Conservation (phyloP, 2,113 vertebrate genomes). For the Rhizomys pruinosus region DNA sequence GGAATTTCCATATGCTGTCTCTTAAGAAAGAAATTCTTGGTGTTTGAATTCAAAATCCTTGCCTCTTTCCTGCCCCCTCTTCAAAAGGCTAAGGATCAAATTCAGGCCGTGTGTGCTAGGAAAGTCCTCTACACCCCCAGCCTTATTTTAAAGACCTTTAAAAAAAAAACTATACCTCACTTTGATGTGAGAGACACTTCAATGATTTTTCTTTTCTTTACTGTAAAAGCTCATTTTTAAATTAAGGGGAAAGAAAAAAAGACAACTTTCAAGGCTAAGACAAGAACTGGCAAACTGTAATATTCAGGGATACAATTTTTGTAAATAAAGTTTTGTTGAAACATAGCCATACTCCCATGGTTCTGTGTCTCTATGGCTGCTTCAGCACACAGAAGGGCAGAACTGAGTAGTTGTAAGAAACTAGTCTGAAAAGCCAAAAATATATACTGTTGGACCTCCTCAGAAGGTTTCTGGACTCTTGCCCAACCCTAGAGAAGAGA, state of each 20-base stretch:
- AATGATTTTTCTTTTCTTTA: not conserved
- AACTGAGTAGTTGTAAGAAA: not conserved
- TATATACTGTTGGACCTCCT: not conserved
- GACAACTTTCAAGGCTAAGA: not conserved
- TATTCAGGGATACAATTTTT: not conserved
- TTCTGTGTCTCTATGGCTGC: not conserved
- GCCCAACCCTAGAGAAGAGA: not conserved
- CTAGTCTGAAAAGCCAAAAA: not conserved
- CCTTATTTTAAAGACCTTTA: not conserved
- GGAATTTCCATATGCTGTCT: not conserved
- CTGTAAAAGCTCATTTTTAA: constrained; percentile 39
- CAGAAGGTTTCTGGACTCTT: not conserved
- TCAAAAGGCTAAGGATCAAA: no score
- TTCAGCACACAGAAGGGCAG: constrained; percentile 4
- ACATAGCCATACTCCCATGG: not conserved
- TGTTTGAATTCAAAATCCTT: no score
- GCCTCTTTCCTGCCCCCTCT: no score
- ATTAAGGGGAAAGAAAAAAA: not conserved
- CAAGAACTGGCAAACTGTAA: not conserved
- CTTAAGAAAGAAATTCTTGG: constrained; percentile 31
- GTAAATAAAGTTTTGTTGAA: constrained; percentile 38
- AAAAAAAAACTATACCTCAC: constrained; percentile 1
- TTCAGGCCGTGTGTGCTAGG: no score
- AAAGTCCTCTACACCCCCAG: no score
- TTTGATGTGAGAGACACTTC: not conserved